Conservation (phyloP, 2,113 vertebrate genomes). For the Sclerurus mexicanus region DNA sequence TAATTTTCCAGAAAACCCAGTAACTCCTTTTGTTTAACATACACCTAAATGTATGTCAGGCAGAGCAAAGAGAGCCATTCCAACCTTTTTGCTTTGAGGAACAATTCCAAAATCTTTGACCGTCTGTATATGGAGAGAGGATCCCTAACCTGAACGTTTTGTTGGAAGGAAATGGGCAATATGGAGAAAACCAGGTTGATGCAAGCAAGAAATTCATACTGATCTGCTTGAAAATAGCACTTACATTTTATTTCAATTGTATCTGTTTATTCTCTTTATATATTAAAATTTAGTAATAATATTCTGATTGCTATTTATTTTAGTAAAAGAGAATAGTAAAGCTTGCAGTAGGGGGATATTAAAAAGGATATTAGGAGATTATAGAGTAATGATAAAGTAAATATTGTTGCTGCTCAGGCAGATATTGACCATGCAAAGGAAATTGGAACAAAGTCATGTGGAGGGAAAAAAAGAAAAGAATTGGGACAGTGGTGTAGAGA, state of each 20-base stretch:
- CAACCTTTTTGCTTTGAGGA: neutral
- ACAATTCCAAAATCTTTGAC: neutral
- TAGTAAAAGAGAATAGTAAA: neutral
- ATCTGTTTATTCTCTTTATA: neutral
- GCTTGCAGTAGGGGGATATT: neutral
- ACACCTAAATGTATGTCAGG: neutral
- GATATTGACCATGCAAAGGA: neutral
- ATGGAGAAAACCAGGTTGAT: neutral
- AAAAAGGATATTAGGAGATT: conserved; percentile 26
- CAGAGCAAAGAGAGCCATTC: neutral
- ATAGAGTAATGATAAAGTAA: neutral
- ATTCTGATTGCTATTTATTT: conserved; percentile 6
- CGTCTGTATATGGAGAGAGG: neutral
- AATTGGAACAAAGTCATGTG: neutral
- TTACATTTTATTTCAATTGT: neutral
- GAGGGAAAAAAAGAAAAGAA: neutral
- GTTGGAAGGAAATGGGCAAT: neutral
- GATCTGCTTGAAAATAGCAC: neutral
- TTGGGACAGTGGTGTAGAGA: neutral
- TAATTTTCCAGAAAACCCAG: neutral
- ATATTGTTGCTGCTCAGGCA: neutral
- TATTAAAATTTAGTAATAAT: neutral
- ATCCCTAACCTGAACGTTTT: neutral
- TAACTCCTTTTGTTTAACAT: neutral
- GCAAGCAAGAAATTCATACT: neutral